Percentiles rank a stretch among this genome's conserved stretches.
These are phyloP conservation scores for Enteromius argenteus DNA, from an alignment of 2,797 vertebrate species.

Conservation along the genomic window DNA sequence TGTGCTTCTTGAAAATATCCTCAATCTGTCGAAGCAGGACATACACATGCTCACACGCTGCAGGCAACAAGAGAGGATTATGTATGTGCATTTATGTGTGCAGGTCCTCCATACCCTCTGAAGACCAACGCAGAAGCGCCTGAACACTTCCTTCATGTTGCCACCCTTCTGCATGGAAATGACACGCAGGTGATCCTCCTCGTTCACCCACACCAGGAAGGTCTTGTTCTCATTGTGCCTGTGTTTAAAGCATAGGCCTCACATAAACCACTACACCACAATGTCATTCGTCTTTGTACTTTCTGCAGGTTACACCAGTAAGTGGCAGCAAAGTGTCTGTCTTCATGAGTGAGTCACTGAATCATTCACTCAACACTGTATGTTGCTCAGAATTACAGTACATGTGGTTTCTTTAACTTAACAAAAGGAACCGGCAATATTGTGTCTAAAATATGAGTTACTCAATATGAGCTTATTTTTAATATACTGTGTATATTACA, in stretches of 20 bases:
- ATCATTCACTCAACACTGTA: neutral
- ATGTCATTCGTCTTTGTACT: neutral
- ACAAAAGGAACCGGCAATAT: neutral
- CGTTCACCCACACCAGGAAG: conserved; percentile 88
- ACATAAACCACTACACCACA: neutral
- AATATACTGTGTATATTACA: neutral
- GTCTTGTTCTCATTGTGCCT: conserved; percentile 88
- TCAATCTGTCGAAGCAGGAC: conserved; percentile 78
- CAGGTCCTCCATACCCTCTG: conserved; percentile 78
- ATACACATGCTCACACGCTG: neutral
- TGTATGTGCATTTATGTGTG: neutral
- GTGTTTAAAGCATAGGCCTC: neutral
- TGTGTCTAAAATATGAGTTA: neutral
- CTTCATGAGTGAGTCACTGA: neutral
- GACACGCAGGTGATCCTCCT: conserved; percentile 87
- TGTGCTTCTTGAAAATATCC: conserved; percentile 84
- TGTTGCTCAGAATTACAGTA: neutral
- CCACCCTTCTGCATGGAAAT: conserved; percentile 88
- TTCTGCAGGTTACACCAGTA: neutral
- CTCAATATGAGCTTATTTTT: neutral
- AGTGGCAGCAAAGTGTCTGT: neutral
- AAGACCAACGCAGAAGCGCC: conserved; percentile 86
- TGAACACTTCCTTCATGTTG: conserved; percentile 90
- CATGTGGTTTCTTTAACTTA: neutral
- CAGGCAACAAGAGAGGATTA: too few species aligned